Evolutionary conservation across 2,888 invertebrate genomes (phyloP).

Genomic region (Phyllotreta striolata): DNA sequence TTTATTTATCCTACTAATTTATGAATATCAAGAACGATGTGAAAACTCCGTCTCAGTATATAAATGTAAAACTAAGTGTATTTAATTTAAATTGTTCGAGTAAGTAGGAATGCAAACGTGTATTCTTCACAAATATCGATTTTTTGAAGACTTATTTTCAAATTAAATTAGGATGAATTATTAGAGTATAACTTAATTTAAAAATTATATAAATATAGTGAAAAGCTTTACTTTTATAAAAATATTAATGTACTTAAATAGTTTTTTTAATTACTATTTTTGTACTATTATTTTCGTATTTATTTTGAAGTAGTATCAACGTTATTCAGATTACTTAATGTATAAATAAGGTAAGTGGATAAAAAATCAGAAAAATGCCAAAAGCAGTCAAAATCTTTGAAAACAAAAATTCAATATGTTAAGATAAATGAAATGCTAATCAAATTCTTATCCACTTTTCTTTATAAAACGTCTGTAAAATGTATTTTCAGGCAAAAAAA

Average conservation of each 20-base stretch:
- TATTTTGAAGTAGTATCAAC: slow-evolving; percentile 6
- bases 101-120: too few species aligned
- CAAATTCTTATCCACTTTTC: slow-evolving; percentile 1
- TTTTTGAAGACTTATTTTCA: too few species aligned
- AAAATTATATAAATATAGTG: background rate
- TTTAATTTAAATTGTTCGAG: too few species aligned
- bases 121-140: too few species aligned
- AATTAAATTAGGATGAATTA: too few species aligned
- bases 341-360: background rate
- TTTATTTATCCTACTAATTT: background rate
- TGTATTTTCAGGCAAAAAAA: slow-evolving; percentile 10
- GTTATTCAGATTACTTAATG: slow-evolving; percentile 3
- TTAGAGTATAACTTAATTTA: background rate
- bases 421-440: too few species aligned
- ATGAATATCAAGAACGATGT: too few species aligned
- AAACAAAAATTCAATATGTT: too few species aligned
- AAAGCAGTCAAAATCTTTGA: too few species aligned
- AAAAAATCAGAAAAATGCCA: background rate
- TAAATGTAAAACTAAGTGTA: too few species aligned
- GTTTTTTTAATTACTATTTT: slow-evolving; percentile 8
- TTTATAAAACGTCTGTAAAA: slow-evolving; percentile 9
- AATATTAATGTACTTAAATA: slow-evolving; percentile 13
- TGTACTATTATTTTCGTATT: slow-evolving; percentile 16
- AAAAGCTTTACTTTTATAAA: background rate
- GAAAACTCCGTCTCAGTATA: too few species aligned